Conservation (phyloP, 2,888 invertebrate genomes). For the Eilema griseolum region DNA sequence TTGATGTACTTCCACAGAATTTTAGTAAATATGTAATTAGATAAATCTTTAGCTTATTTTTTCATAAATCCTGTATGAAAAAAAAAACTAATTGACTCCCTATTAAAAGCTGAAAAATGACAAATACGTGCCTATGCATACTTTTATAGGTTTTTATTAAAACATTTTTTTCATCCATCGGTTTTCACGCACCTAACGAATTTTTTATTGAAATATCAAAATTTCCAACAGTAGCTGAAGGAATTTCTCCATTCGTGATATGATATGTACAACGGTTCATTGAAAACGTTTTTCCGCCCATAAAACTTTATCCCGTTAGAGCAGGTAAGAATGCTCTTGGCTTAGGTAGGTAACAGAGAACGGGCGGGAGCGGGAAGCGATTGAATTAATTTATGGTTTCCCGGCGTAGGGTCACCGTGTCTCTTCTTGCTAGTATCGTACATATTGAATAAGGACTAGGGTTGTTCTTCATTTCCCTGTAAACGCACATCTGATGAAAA, state of each 20-base stretch:
- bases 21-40: too few relatives aligned
- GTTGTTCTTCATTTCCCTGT: too few relatives aligned
- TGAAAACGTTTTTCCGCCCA: conserved; percentile 60
- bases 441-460: too few relatives aligned
- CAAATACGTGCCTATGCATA: too few relatives aligned
- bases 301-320: conserved; percentile 67
- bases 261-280: conserved; percentile 53
- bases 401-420: background rate
- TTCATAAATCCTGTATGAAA: too few relatives aligned
- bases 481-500: too few relatives aligned
- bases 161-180: background rate
- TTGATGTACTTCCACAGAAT: too few relatives aligned
- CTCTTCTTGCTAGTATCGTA: too few relatives aligned
- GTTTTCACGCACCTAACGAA: background rate
- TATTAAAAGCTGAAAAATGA: too few relatives aligned
- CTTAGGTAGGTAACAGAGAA: conserved; percentile 6
- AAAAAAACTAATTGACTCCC: too few relatives aligned
- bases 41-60: too few relatives aligned
- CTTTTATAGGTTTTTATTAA: background rate
- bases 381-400: background rate
- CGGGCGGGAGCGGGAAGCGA: conserved; percentile 20
- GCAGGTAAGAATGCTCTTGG: conserved; percentile 55
- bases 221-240: conserved; percentile 24
- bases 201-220: conserved; percentile 41
- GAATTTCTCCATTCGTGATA: conserved; percentile 46